These are phyloP conservation scores for Elymnias hypermnestra DNA, from an alignment of 1,140 invertebrate species.

Conservation along the genomic window DNA sequence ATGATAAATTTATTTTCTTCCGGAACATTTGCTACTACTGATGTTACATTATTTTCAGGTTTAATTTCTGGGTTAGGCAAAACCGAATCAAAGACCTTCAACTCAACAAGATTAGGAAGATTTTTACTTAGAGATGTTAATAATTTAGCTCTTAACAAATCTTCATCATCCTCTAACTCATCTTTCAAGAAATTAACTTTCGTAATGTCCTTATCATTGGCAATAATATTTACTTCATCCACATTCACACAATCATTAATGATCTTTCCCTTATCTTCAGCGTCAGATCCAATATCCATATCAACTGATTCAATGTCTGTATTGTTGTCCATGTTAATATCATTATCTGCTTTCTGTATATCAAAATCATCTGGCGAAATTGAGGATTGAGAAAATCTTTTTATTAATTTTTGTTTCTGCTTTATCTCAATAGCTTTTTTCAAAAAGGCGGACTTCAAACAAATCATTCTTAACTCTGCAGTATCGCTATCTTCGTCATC, in stretches of 20 bases:
- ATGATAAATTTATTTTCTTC: slow-evolving; percentile 67
- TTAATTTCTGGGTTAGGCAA: slow-evolving; percentile 18
- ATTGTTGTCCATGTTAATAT: slow-evolving; percentile 42
- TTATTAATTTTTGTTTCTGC: slow-evolving; percentile 58
- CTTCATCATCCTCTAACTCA: slow-evolving; percentile 70
- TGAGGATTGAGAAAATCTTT: slow-evolving; percentile 50
- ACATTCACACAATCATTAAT: slow-evolving; percentile 21
- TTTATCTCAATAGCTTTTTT: slow-evolving; percentile 73
- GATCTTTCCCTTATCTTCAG: slow-evolving; percentile 48
- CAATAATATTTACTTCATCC: slow-evolving; percentile 12
- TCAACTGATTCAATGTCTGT: slow-evolving; percentile 70
- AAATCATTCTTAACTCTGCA: slow-evolving; percentile 65
- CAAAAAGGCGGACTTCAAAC: slow-evolving; percentile 64
- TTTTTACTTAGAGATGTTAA: slow-evolving; percentile 69
- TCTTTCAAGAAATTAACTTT: slow-evolving; percentile 28
- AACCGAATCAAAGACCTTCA: slow-evolving; percentile 28
- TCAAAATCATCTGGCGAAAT: slow-evolving; percentile 40
- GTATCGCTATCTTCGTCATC: slow-evolving; percentile 71
- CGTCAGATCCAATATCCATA: slow-evolving; percentile 70
- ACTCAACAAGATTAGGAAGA: slow-evolving; percentile 48
- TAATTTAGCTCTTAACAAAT: slow-evolving; percentile 62
- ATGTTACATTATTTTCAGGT: slow-evolving; percentile 14
- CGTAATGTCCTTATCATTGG: slow-evolving; percentile 12
- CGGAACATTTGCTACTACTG: slow-evolving; percentile 21
- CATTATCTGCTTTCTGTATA: slow-evolving; percentile 29